phyloP scores from a whole-genome alignment of 2,113 vertebrate species.

The Stigmatopora argus region DNA sequence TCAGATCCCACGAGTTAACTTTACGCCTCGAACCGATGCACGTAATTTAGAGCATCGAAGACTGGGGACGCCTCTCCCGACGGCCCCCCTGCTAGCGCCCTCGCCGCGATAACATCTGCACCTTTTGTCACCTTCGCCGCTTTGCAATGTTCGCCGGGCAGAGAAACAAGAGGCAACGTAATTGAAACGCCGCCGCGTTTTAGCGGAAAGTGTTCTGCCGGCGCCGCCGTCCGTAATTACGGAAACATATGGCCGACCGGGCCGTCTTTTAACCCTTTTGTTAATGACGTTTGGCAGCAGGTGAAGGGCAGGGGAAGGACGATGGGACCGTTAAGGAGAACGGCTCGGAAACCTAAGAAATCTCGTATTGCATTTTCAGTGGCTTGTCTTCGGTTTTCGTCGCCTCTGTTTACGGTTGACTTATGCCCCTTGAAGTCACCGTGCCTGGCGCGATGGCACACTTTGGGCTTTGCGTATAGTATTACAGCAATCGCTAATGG shows the following conservation, averaged over 20 bases:
- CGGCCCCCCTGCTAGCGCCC: neutral
- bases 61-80: neutral
- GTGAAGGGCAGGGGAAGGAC: constrained; percentile 63
- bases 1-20: no score
- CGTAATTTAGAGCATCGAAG: neutral
- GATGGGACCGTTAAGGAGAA: constrained; percentile 40
- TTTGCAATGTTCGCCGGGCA: neutral
- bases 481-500: constrained; percentile 37
- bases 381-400: no score
- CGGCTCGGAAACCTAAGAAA: no score
- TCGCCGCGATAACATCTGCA: neutral
- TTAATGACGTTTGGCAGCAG: constrained; percentile 63
- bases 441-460: neutral
- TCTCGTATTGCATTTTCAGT: no score
- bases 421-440: neutral
- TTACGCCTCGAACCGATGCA: neutral
- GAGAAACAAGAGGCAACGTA: neutral
- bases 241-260: constrained; percentile 61
- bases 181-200: constrained; percentile 4
- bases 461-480: constrained; percentile 25
- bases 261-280: constrained; percentile 53
- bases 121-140: constrained; percentile 7
- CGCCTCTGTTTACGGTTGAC: no score
- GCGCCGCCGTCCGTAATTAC: constrained; percentile 52
- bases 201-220: constrained; percentile 19